Base-by-base conservation (phyloP, 2,888 invertebrate genomes). In the Rutpela maculata region DNA sequence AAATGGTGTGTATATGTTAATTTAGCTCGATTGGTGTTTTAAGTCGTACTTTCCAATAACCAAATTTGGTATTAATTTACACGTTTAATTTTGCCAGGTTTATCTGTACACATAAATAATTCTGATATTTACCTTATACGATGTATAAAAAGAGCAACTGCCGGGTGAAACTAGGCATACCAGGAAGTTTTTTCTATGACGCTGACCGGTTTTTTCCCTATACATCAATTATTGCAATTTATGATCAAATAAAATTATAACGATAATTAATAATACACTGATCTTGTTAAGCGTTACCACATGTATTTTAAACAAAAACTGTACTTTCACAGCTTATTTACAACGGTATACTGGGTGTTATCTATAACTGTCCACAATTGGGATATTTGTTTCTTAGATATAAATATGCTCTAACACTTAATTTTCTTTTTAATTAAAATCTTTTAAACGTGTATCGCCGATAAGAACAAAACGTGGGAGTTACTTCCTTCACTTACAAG, bases 61-160 rank as follows among this genome's bases (percentile, higher is more conserved):
- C 78, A 76, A 78, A 75, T 78, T 80, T 77, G 78, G 80, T 75
- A 67, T 77, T 77, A 75, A 80, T 78, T 80, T 75, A 70, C 80
- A 74, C 57, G 65, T 73, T 77, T 43, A 62, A 60, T 57, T 67
- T 43, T 43, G 15, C 31, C 59, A n/a, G 50, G 11, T 11, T 38
- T 62, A 71, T 35, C 60, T 50, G 22, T 50, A 19, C 4, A 19
- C 65, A 60, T 60, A 38, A 60, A 70, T 70, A 26, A 69, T 17
- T 17, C 22, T 38, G 26, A 15, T 69, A 70, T 70, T 70, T 70
- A 22, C 70, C 70, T 62, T 70, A 43, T 70, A 60, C 56, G 59
- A 12, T 43, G 3, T n/a, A 18, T 57, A 22, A n/a, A 59, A 62
- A 60, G 12, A 43, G 31, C 19, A 38, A 70, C 31, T 60, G 38